Conservation (phyloP, 2,797 vertebrate genomes). For the Varecia variegata region DNA sequence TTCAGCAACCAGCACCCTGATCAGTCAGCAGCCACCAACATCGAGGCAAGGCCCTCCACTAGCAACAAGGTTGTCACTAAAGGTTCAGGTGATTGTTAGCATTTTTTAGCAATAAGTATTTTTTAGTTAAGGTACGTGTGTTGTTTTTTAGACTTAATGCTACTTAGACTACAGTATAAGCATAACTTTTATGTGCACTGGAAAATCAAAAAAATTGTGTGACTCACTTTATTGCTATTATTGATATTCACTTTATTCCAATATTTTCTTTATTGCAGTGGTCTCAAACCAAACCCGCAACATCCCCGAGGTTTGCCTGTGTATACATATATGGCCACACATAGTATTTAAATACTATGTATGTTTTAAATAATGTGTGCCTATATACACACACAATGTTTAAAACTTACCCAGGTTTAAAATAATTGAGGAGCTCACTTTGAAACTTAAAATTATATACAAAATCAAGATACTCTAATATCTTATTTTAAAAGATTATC, state of each 20-base stretch:
- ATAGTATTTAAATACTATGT: not conserved
- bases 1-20: not conserved
- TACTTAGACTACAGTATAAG: not conserved
- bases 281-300: not conserved
- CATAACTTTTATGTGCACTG: not conserved
- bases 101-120: not conserved
- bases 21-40: not conserved
- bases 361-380: not conserved
- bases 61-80: not conserved
- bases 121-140: not conserved
- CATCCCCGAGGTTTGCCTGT: not conserved
- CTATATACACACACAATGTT: not conserved
- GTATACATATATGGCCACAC: not conserved
- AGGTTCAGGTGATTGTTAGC: not conserved
- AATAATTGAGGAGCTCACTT: not conserved
- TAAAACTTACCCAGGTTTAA: constrained; percentile 26
- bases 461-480: not conserved
- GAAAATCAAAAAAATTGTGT: not conserved
- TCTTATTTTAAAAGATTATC: not conserved
- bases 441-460: not conserved
- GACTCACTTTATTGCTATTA: not conserved
- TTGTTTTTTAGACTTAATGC: not conserved
- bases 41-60: not conserved
- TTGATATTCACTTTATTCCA: too few species aligned
- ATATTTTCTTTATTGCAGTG: not conserved